These are phyloP conservation scores for Callosobruchus maculatus DNA, from an alignment of 2,888 invertebrate genomes.

Conservation along the genomic window DNA sequence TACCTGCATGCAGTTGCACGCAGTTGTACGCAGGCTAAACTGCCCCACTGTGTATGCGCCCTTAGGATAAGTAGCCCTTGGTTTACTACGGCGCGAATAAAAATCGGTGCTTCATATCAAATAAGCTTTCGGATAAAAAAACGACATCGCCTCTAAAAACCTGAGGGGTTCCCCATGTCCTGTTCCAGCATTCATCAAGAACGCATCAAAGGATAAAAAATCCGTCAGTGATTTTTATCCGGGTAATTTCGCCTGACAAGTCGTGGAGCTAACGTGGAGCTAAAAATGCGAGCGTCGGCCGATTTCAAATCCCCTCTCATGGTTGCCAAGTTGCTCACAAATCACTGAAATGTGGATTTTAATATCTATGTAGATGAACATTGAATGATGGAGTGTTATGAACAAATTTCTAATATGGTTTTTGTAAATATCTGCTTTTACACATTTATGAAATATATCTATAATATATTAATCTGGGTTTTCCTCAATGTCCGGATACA, in stretches of 20 bases:
- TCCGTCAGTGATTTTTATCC: not conserved
- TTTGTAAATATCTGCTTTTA: too few relatives aligned
- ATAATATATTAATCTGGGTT: too few relatives aligned
- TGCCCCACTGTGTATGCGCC: too few relatives aligned
- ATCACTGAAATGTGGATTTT: too few relatives aligned
- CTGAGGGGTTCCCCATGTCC: not conserved
- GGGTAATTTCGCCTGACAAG: not conserved
- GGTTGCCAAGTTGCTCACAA: not conserved
- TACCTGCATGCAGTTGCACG: too few relatives aligned
- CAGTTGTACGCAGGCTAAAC: too few relatives aligned
- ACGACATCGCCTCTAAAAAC: not conserved
- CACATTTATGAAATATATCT: too few relatives aligned
- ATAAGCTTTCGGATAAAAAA: not conserved
- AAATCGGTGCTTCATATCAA: not conserved
- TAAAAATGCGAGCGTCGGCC: not conserved
- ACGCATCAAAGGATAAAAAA: not conserved
- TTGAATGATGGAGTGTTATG: too few relatives aligned
- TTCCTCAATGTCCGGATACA: too few relatives aligned
- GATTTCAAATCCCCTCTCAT: not conserved
- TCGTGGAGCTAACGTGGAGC: not conserved
- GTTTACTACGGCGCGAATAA: not conserved
- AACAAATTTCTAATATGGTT: too few relatives aligned
- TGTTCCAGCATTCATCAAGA: not conserved
- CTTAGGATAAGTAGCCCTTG: not conserved
- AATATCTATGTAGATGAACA: too few relatives aligned